Percentiles rank a stretch among this genome's conserved stretches.
Conservation (phyloP, 2,797 vertebrate species). For the Steatocranus sp. region DNA sequence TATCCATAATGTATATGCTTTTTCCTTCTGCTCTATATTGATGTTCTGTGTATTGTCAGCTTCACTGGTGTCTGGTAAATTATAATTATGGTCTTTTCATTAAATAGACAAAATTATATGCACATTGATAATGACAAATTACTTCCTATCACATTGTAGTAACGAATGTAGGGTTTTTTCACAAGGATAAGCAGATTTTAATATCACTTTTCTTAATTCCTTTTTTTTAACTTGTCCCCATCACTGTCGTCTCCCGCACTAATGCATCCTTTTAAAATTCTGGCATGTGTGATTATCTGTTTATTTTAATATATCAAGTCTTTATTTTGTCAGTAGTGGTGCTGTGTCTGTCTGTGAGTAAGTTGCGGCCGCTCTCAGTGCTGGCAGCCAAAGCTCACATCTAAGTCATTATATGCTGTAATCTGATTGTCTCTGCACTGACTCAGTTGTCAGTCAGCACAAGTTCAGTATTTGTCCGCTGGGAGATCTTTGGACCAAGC, state of each 20-base stretch:
- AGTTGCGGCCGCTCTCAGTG: not conserved
- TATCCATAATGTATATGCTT: not conserved
- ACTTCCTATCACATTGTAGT: not conserved
- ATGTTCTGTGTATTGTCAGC: not conserved
- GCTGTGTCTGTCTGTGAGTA: not conserved
- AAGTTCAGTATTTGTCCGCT: conserved; percentile 17
- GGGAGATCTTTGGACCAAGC: not conserved
- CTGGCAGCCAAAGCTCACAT: conserved; percentile 1
- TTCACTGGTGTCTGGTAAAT: not conserved
- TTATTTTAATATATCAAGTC: not conserved
- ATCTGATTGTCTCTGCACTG: not conserved
- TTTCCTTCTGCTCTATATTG: not conserved
- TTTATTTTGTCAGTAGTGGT: not conserved
- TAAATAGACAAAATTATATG: not conserved
- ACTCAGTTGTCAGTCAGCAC: conserved; percentile 18
- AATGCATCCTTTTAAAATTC: not conserved
- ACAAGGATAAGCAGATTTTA: not conserved
- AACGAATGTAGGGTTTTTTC: not conserved
- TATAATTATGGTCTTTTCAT: not conserved
- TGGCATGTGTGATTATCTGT: not conserved
- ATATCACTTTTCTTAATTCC: not conserved
- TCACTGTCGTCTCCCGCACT: not conserved
- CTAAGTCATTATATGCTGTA: conserved; percentile 14
- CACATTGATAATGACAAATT: not conserved
- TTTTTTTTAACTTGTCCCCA: not conserved